Evolutionary conservation across 2,113 vertebrate genomes (phyloP).

Genomic region (Danionella cerebrum): DNA sequence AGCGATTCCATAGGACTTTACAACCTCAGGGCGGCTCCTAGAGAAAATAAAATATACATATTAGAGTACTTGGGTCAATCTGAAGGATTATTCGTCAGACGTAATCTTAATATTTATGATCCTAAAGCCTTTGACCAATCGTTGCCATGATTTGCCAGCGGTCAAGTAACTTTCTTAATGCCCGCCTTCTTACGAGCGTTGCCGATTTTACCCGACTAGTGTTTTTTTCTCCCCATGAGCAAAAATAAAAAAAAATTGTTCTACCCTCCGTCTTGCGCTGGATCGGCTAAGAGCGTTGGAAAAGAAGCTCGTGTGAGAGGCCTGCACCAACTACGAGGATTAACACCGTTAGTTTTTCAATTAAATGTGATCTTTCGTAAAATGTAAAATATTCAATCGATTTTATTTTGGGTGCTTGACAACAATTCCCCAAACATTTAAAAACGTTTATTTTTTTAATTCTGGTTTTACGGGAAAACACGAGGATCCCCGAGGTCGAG

Average conservation of each 20-base stretch:
- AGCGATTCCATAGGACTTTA: constrained; percentile 23
- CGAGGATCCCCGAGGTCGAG: constrained; percentile 58
- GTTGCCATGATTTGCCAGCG: neutral
- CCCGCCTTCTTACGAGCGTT: constrained; percentile 62
- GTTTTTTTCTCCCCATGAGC: constrained; percentile 64
- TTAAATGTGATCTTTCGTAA: constrained; percentile 23
- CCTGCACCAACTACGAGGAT: constrained; percentile 48
- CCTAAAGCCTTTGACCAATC: constrained; percentile 41
- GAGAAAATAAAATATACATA: neutral
- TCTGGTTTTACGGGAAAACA: constrained; percentile 55
- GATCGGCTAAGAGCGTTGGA: constrained; percentile 68
- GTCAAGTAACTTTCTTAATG: constrained; percentile 45
- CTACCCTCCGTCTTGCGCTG: constrained; percentile 65
- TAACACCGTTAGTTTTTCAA: constrained; percentile 24
- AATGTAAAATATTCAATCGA: neutral
- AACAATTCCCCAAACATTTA: neutral
- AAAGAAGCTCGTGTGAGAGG: constrained; percentile 68
- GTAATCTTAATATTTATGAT: constrained; percentile 49
- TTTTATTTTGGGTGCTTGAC: constrained; percentile 13
- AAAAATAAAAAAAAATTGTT: constrained; percentile 72
- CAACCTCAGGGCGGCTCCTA: constrained; percentile 22
- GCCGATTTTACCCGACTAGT: constrained; percentile 60
- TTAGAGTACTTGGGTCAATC: constrained; percentile 39
- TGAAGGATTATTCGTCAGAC: constrained; percentile 40
- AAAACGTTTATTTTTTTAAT: constrained; percentile 18